These are phyloP conservation scores for Scopus umbretta DNA, from an alignment of 2,113 vertebrate genomes.

Conservation along the genomic window DNA sequence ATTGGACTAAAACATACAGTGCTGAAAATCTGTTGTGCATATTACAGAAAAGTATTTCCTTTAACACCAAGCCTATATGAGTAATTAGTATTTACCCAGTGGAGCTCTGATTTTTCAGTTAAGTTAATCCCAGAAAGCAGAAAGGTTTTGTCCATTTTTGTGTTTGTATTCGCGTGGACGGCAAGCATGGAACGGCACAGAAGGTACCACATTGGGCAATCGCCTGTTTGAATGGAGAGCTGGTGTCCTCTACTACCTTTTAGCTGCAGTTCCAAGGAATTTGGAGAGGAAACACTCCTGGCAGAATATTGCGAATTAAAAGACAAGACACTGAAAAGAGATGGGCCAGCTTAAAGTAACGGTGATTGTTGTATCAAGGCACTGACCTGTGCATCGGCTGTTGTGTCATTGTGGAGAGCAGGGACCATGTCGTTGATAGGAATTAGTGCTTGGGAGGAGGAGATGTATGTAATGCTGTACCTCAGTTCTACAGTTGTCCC, in stretches of 20 bases:
- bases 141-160: neutral
- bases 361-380: neutral
- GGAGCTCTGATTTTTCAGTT: neutral
- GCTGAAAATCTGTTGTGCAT: neutral
- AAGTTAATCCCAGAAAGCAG: neutral
- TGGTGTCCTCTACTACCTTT: neutral
- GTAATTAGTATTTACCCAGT: neutral
- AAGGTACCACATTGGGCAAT: neutral
- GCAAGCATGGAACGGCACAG: neutral
- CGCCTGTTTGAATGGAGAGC: neutral
- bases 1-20: neutral
- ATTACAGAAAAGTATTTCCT: neutral
- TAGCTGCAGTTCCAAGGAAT: neutral
- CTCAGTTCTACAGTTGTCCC: neutral
- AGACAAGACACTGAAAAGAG: neutral
- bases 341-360: neutral
- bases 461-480: neutral
- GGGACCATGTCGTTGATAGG: accelerated
- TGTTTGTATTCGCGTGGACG: neutral
- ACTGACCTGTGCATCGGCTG: neutral
- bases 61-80: accelerated
- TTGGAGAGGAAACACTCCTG: neutral
- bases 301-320: neutral
- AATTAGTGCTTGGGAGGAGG: neutral
- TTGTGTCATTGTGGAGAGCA: accelerated